Base-by-base conservation (phyloP, 2,113 vertebrate species). In the Stegastes partitus region DNA sequence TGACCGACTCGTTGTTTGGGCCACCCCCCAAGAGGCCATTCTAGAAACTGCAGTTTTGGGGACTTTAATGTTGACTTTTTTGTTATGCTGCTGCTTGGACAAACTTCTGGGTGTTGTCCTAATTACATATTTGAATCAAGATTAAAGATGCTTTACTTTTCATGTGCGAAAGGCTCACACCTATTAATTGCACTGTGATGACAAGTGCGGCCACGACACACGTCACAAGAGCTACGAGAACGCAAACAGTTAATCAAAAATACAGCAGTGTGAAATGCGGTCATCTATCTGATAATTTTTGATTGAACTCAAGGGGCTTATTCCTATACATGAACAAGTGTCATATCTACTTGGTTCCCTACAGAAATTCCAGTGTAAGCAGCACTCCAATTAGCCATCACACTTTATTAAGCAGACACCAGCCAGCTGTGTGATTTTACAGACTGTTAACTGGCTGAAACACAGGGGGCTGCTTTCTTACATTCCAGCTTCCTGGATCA, bases 101-200 rank as follows among this genome's bases (percentile, higher is more conserved):
- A n/a, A n/a, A n/a, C 31, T 34, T 34, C 10, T 9, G 10, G 2
- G 31, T 45, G 44, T 45, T 18, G 44, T 18, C 44, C 5, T 34
- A 34, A 1, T 34, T 34, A 34, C 31, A 34, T 34, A 45, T 18
- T 45, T 14, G 11, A 44, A 44, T 14, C 39, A 44, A 11, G 39
- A 44, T 14, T 44, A 3, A 14, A 28, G 39, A 44, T 44, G 3
- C 39, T 44, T 44, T 45, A 15, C 16, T 45, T 59, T 39, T 23
- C 5, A 23, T 62, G 5, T n/a, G 5, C 2, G 8, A 22, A 12
- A 65, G 11, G 45, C 12, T 26, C 23, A 25, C 19, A 59, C 26
- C 5, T 62, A 74, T 37, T 72, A 62, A 62, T 68, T 68, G 68
- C 22, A 8, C 6, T 74, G 70, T 49, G 53, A 57, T 21, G 14